Evolutionary conservation across 1,140 invertebrate species (phyloP).

Genomic region (Dendrolimus punctatus): DNA sequence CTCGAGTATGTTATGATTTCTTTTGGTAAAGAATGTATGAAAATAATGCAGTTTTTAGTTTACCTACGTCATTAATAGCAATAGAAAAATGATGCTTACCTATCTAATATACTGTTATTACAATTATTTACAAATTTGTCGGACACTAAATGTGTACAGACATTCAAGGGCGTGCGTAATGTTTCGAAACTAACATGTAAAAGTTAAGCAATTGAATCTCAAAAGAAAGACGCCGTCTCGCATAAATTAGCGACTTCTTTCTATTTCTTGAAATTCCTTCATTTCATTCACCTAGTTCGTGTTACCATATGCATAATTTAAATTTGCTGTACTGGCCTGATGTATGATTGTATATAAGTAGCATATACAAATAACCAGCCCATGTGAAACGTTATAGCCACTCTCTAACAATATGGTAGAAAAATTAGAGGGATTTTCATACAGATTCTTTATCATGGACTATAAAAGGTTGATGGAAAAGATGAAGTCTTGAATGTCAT

Average conservation of each 20-base stretch:
- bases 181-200: conserved; percentile 43
- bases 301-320: conserved; percentile 26
- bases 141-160: conserved; percentile 28
- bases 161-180: conserved; percentile 40
- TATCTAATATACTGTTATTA: conserved; percentile 28
- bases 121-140: conserved; percentile 29
- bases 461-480: no score
- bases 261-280: conserved; percentile 68
- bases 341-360: no score
- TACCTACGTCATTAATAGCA: conserved; percentile 65
- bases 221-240: conserved; percentile 68
- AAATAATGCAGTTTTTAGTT: conserved; percentile 50
- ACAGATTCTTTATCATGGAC: no score
- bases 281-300: conserved; percentile 53
- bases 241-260: conserved; percentile 68
- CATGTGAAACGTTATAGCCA: no score
- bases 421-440: no score
- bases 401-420: no score
- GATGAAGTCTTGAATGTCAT: no score
- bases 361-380: no score
- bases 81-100: conserved; percentile 57
- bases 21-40: conserved; percentile 5
- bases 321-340: no score
- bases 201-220: conserved; percentile 54
- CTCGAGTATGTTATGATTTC: not conserved